Percentiles rank a stretch among this genome's conserved stretches.
Conservation (phyloP, 2,888 invertebrate genomes). For the Morpho achilles region DNA sequence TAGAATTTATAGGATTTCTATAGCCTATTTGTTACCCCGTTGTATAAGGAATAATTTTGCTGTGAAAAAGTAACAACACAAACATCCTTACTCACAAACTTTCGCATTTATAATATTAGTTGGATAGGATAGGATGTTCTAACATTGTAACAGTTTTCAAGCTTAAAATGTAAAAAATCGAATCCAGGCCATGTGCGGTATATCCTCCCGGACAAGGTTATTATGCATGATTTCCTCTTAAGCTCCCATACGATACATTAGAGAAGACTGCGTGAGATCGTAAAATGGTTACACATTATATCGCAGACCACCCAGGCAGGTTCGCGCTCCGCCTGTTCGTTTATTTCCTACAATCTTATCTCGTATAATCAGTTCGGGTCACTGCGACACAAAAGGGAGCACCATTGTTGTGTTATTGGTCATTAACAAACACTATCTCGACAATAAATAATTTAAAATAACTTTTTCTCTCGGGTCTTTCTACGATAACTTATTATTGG, state of each 20-base stretch:
- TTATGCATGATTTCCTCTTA: conserved; percentile 10
- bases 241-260: conserved; percentile 17
- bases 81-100: too few relatives aligned
- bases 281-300: conserved; percentile 46
- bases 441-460: conserved; percentile 9
- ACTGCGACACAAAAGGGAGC: conserved; percentile 36
- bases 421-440: conserved; percentile 21
- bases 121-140: too few relatives aligned
- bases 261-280: conserved; percentile 38
- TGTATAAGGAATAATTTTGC: too few relatives aligned
- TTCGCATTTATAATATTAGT: too few relatives aligned
- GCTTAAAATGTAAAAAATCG: too few relatives aligned
- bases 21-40: too few relatives aligned
- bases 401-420: conserved; percentile 31
- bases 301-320: conserved; percentile 65
- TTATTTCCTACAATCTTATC: conserved; percentile 68
- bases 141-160: too few relatives aligned
- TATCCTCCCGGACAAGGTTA: conserved; percentile 2
- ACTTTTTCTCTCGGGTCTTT: conserved; percentile 1
- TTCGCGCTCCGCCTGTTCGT: conserved; percentile 46
- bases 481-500: too few relatives aligned
- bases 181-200: not conserved
- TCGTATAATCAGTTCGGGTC: conserved; percentile 52
- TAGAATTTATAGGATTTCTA: too few relatives aligned
- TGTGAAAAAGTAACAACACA: too few relatives aligned